phyloP scores from a whole-genome alignment of 2,888 invertebrate species.

The Eristalinus sepulchralis region DNA sequence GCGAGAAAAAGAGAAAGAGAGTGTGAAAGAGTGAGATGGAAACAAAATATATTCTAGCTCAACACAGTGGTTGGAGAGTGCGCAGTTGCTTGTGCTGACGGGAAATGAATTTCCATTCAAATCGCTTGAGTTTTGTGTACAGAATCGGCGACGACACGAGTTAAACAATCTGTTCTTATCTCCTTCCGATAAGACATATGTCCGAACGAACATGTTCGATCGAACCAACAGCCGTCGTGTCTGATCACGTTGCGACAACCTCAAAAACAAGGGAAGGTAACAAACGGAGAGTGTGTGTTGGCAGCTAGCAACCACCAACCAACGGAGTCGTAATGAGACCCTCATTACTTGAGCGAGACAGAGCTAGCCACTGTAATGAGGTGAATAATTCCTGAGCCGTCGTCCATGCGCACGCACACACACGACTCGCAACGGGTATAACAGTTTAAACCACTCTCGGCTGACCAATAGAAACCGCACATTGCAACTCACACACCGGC shows the following conservation, averaged over 20 bases:
- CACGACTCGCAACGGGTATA: slow-evolving; percentile 32
- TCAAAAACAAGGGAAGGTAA: slow-evolving; percentile 55
- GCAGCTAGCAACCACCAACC: slow-evolving; percentile 52
- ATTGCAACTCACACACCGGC: slow-evolving; percentile 58
- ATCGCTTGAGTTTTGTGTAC: too few relatives aligned
- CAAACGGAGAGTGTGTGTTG: slow-evolving; percentile 8
- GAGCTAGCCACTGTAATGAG: slow-evolving; percentile 68
- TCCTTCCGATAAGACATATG: slow-evolving; percentile 24
- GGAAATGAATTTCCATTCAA: not conserved
- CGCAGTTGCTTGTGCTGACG: slow-evolving; percentile 17
- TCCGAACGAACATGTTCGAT: slow-evolving; percentile 11
- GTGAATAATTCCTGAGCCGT: slow-evolving; percentile 54
- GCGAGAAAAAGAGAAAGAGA: not conserved
- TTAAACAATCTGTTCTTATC: slow-evolving; percentile 9
- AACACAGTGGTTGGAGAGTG: slow-evolving; percentile 3
- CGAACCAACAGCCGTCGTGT: not conserved
- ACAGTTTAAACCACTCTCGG: slow-evolving; percentile 44
- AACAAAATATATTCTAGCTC: not conserved
- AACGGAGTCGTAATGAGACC: slow-evolving; percentile 67
- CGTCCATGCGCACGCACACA: slow-evolving; percentile 33
- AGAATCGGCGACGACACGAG: too few relatives aligned
- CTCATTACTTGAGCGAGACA: slow-evolving; percentile 69
- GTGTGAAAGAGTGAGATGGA: slow-evolving; percentile 9
- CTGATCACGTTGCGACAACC: not conserved
- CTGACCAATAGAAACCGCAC: slow-evolving; percentile 62